Evolutionary conservation across 2,797 vertebrate species (phyloP).

Genomic region (Triplophysa bombifrons): DNA sequence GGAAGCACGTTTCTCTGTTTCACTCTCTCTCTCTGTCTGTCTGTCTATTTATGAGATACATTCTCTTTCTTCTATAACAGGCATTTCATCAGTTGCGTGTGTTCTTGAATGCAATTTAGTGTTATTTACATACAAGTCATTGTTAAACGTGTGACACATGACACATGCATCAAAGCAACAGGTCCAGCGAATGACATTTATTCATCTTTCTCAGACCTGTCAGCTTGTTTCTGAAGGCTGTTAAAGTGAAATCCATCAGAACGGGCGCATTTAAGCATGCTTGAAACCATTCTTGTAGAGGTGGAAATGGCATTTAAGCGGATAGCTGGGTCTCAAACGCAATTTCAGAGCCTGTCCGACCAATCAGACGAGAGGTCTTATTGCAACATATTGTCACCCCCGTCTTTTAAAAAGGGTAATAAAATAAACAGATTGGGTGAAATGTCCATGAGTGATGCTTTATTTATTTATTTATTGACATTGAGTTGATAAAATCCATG

Average conservation of each 20-base stretch:
- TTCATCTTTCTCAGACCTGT: slow-evolving; percentile 57
- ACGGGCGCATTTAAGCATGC: slow-evolving; percentile 46
- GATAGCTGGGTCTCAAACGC: slow-evolving; percentile 23
- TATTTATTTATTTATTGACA: slow-evolving; percentile 36
- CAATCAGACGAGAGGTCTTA: slow-evolving; percentile 38
- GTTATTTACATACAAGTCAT: slow-evolving; percentile 33
- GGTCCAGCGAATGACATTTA: slow-evolving; percentile 25
- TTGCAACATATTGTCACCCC: slow-evolving; percentile 46
- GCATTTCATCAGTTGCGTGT: background rate
- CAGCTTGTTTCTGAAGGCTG: slow-evolving; percentile 59
- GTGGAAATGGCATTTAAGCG: slow-evolving; percentile 33
- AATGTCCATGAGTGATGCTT: slow-evolving; percentile 48
- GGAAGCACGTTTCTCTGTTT: too few species aligned
- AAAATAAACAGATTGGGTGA: slow-evolving; percentile 55
- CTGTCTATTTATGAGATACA: background rate
- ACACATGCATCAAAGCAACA: slow-evolving; percentile 55
- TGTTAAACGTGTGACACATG: slow-evolving; percentile 56
- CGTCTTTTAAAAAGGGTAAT: slow-evolving; percentile 48
- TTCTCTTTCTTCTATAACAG: background rate
- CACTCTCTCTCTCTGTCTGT: background rate
- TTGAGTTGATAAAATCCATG: slow-evolving; percentile 56
- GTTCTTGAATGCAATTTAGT: slow-evolving; percentile 50
- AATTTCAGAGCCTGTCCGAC: slow-evolving; percentile 30
- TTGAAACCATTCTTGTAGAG: slow-evolving; percentile 33
- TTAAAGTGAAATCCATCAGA: slow-evolving; percentile 60